A percentile compares a stretch with the other conserved stretches of the same genome.
Conservation (phyloP, 1,140 invertebrate genomes). For the Aphis craccivora region DNA sequence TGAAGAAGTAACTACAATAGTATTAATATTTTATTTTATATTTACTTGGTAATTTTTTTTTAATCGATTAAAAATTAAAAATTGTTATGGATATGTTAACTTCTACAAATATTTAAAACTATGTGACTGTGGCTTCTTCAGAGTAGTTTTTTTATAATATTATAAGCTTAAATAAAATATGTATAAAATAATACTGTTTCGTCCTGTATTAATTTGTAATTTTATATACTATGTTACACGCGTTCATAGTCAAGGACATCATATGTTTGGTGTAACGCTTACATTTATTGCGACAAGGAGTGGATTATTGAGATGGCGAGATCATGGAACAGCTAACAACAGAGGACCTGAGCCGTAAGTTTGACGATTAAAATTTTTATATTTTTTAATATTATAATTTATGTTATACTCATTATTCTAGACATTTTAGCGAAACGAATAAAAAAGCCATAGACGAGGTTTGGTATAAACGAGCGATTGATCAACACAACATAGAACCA, state of each 20-base stretch:
- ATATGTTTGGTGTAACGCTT: constrained; percentile 82
- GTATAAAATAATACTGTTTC: constrained; percentile 2
- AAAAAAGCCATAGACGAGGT: constrained; percentile 85
- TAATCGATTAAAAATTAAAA: background rate
- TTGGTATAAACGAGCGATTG: constrained; percentile 92
- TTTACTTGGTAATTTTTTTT: background rate
- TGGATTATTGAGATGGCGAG: constrained; percentile 85
- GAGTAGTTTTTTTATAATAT: background rate
- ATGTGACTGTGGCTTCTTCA: background rate
- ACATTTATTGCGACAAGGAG: constrained; percentile 90
- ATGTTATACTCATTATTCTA: constrained; percentile 47
- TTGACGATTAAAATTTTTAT: background rate
- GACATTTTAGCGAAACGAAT: constrained; percentile 83
- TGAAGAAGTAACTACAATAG: constrained; percentile 20
- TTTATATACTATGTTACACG: constrained; percentile 38
- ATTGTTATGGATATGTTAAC: background rate
- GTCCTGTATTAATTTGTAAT: constrained; percentile 34
- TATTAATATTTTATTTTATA: background rate
- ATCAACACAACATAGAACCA: constrained; percentile 83
- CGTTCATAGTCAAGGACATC: constrained; percentile 78
- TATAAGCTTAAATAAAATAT: background rate
- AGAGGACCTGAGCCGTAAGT: constrained; percentile 58
- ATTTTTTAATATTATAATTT: background rate
- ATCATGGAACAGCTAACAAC: constrained; percentile 66
- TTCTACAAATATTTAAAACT: background rate